Evolutionary conservation across 37 sponge, comb jelly and placozoan genomes (phyloP).

Genomic region (Aplysina aerophoba): DNA sequence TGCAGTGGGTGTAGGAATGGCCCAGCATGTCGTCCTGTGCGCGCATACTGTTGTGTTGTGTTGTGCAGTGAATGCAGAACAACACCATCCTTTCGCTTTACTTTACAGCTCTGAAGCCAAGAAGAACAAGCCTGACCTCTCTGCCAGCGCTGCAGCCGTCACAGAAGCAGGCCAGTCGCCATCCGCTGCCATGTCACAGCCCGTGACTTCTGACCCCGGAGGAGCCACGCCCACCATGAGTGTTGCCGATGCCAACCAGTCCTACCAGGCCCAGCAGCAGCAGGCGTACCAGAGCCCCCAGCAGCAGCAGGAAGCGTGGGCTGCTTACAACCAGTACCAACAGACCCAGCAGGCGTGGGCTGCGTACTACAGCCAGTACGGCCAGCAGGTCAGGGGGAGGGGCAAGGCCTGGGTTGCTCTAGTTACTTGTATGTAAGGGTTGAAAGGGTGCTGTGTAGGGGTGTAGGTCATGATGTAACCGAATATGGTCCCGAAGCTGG

Average conservation of each 20-base stretch:
- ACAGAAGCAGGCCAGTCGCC: not conserved
- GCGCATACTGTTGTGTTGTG: too few relatives aligned
- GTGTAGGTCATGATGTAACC: too few relatives aligned
- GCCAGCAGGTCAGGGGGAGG: too few relatives aligned
- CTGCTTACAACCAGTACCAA: conserved; percentile 32
- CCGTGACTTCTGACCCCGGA: not conserved
- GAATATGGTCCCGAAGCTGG: too few relatives aligned
- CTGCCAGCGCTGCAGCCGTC: not conserved
- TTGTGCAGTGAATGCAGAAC: not conserved
- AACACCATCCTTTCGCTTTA: not conserved
- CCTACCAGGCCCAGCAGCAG: not conserved
- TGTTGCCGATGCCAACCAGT: not conserved
- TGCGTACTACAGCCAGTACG: conserved; percentile 34
- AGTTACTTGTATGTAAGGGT: too few relatives aligned
- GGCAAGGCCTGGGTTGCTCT: too few relatives aligned
- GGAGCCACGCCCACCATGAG: not conserved
- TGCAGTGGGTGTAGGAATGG: too few relatives aligned
- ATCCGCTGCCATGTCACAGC: not conserved
- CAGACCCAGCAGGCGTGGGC: conserved; percentile 39
- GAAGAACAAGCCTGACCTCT: conserved; percentile 11
- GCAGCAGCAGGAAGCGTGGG: conserved; percentile 40
- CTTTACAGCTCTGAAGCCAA: not conserved
- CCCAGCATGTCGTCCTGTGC: too few relatives aligned
- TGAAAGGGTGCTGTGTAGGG: too few relatives aligned
- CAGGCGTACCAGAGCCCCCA: conserved; percentile 10